A percentile compares a stretch with the other conserved stretches of the same genome.
phyloP scores from a whole-genome alignment of 2,113 vertebrate genomes.

The Bujurquina vittata region DNA sequence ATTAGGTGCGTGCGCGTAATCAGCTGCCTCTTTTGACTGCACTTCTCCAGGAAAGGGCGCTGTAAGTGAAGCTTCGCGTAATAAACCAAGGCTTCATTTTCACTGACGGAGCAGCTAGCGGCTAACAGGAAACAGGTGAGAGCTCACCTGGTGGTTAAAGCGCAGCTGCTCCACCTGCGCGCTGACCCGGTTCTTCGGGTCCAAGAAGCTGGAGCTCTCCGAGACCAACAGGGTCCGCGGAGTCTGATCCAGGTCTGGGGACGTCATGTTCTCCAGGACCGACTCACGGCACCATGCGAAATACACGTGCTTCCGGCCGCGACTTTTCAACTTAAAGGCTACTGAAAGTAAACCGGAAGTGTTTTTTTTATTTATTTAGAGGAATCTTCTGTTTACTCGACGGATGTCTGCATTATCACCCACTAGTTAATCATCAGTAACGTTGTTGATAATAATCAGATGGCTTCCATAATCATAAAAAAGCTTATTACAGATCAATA shows the following conservation, averaged over 20 bases:
- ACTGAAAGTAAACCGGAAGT: neutral
- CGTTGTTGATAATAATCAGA: no score
- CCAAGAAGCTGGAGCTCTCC: constrained; percentile 54
- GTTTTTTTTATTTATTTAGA: neutral
- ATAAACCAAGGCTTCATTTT: no score
- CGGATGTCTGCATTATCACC: no score
- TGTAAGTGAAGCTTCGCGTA: no score
- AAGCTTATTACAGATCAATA: no score
- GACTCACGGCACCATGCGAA: neutral
- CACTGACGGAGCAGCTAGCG: neutral
- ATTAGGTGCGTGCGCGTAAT: no score
- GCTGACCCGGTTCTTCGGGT: constrained; percentile 45
- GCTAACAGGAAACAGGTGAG: neutral
- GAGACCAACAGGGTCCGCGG: constrained; percentile 41
- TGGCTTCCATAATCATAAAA: no score
- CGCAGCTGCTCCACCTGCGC: constrained; percentile 42
- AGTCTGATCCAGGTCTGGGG: neutral
- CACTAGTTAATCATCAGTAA: no score
- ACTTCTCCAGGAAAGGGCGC: no score
- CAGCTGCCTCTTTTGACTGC: no score
- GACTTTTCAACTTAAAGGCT: neutral
- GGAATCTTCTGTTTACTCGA: neutral
- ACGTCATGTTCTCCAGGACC: neutral
- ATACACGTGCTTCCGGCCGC: neutral
- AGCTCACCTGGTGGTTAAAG: constrained; percentile 59